phyloP scores from a whole-genome alignment of 2,888 invertebrate genomes.

The Chydorus sphaericus region DNA sequence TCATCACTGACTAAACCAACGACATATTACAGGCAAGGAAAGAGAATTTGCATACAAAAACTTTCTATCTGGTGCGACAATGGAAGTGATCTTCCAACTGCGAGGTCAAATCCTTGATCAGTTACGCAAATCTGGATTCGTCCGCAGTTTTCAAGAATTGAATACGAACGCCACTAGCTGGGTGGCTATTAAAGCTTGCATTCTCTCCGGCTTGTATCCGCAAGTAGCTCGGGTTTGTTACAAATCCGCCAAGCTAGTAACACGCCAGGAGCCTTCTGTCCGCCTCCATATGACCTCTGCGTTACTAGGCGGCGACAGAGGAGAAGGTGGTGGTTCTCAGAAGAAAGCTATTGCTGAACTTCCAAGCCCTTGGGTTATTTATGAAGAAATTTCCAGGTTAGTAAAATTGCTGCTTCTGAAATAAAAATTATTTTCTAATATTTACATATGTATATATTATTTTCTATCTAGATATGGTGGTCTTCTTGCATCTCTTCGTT shows the following conservation, averaged over 20 bases:
- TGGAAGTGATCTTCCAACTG: conserved; percentile 80
- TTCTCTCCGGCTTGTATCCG: conserved; percentile 80
- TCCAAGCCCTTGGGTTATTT: conserved; percentile 71
- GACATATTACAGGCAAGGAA: conserved; percentile 39
- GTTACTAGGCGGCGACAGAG: not conserved
- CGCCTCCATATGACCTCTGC: not conserved
- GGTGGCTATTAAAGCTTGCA: conserved; percentile 78
- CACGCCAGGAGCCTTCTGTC: not conserved
- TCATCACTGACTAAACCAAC: no score
- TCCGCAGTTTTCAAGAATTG: conserved; percentile 38
- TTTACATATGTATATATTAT: not conserved
- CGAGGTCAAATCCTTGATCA: conserved; percentile 70
- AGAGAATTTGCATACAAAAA: conserved; percentile 56
- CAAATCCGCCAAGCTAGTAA: conserved; percentile 33
- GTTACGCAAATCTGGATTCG: conserved; percentile 42
- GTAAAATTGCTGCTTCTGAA: not conserved
- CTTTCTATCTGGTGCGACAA: conserved; percentile 59
- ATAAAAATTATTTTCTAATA: not conserved
- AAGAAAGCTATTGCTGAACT: conserved; percentile 26
- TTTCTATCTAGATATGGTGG: conserved; percentile 30
- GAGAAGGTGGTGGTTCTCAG: conserved; percentile 16
- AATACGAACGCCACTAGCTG: conserved; percentile 73
- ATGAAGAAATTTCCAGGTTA: conserved; percentile 63
- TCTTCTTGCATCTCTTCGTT: conserved; percentile 52
- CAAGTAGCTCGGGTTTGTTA: conserved; percentile 63